Percentiles rank a stretch among this genome's conserved stretches.
phyloP scores from a whole-genome alignment of 2,113 vertebrate species.

The Phaetusa simplex region DNA sequence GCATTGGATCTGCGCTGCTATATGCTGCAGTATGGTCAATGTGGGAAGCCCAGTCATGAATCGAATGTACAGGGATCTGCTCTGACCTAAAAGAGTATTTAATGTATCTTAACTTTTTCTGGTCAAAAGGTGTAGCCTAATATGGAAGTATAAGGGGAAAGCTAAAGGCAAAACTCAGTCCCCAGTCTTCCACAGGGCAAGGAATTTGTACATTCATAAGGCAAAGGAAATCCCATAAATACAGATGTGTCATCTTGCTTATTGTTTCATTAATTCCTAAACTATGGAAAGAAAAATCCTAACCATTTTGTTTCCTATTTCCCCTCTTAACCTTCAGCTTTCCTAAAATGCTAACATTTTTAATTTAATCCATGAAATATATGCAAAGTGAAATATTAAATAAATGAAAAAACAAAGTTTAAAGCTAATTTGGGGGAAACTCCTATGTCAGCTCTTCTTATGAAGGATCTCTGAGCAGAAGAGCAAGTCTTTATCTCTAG shows the following conservation, averaged over 20 bases:
- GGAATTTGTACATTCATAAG: not conserved
- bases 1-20: not conserved
- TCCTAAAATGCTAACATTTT: not conserved
- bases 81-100: not conserved
- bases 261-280: not conserved
- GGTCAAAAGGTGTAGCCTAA: not conserved
- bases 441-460: not conserved
- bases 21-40: not conserved
- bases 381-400: not conserved
- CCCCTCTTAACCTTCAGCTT: not conserved
- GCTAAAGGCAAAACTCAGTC: not conserved
- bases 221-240: not conserved
- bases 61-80: fast-evolving
- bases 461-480: not conserved
- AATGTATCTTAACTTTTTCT: not conserved
- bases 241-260: not conserved
- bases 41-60: not conserved
- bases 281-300: not conserved
- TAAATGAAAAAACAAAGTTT: not conserved
- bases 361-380: not conserved
- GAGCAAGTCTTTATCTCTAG: not conserved
- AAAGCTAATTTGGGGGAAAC: not conserved
- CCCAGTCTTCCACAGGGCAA: not conserved
- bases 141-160: not conserved
- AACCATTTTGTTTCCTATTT: not conserved